phyloP scores from a whole-genome alignment of 2,113 vertebrate genomes.

The Baryphthengus martii region DNA sequence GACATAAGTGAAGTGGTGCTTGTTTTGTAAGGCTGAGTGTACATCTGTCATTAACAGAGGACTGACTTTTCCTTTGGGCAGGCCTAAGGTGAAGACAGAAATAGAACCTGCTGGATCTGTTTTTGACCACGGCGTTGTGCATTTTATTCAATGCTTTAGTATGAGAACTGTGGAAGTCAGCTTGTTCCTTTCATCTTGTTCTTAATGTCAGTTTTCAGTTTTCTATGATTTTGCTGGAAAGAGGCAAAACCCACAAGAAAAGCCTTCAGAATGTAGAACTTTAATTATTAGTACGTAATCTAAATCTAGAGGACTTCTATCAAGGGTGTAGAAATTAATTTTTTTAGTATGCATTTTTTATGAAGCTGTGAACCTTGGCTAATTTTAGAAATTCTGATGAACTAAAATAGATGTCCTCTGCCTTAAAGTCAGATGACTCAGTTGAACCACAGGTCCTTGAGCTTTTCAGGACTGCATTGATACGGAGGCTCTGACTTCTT shows the following conservation, averaged over 20 bases:
- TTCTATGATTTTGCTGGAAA: neutral
- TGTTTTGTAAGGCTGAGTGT: neutral
- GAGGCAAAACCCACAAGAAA: neutral
- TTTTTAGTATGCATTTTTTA: neutral
- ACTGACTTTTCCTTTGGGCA: neutral
- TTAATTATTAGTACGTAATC: neutral
- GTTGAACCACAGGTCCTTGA: neutral
- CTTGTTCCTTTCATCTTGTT: neutral
- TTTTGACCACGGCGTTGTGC: neutral
- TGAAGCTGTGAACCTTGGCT: neutral
- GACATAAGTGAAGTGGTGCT: neutral
- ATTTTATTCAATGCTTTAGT: neutral
- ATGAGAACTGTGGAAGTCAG: neutral
- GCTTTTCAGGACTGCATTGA: neutral
- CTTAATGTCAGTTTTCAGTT: neutral
- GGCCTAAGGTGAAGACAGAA: neutral
- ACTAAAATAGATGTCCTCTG: constrained; percentile 50
- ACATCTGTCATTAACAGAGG: neutral
- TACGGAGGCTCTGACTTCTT: neutral
- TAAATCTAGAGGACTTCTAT: neutral
- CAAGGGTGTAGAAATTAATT: neutral
- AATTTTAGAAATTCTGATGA: constrained; percentile 38
- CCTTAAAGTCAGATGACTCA: constrained; percentile 2
- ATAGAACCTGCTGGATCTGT: neutral
- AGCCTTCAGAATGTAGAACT: neutral